A percentile compares a stretch with the other conserved stretches of the same genome.
Evolutionary conservation across 2,888 invertebrate species (phyloP).

Genomic region (Chloroclystis v-ata): DNA sequence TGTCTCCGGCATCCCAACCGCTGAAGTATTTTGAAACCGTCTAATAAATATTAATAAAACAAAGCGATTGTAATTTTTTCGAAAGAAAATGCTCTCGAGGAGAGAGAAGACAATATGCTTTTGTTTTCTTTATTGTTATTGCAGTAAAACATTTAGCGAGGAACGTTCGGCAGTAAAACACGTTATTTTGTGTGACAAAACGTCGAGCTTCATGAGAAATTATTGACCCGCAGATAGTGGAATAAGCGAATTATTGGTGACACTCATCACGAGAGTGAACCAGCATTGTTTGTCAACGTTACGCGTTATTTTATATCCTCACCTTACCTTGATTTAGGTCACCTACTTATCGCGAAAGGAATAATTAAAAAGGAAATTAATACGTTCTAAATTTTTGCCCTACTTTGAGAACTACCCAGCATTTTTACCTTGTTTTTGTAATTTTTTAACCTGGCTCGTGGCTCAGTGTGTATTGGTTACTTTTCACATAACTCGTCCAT

Average conservation of each 20-base stretch:
- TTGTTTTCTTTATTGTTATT: constrained; percentile 77
- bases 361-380: constrained; percentile 18
- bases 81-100: constrained; percentile 60
- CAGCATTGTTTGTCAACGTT: constrained; percentile 36
- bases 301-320: constrained; percentile 33
- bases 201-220: constrained; percentile 75
- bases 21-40: constrained; percentile 60
- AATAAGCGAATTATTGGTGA: constrained; percentile 71
- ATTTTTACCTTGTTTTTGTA: not conserved
- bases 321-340: constrained; percentile 20
- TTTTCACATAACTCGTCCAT: constrained; percentile 42
- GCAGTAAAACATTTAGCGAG: constrained; percentile 74
- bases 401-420: constrained; percentile 11
- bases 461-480: constrained; percentile 12
- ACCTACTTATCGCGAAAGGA: constrained; percentile 17
- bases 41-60: constrained; percentile 73
- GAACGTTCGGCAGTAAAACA: constrained; percentile 67
- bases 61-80: constrained; percentile 61
- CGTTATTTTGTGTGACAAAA: constrained; percentile 78
- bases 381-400: constrained; percentile 14
- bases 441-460: not conserved
- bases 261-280: constrained; percentile 48
- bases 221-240: constrained; percentile 76
- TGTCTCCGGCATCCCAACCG: constrained; percentile 40
- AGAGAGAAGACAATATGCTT: constrained; percentile 68